These are phyloP conservation scores for Lepidurus couesii DNA, from an alignment of 1,140 invertebrate species.

Conservation along the genomic window DNA sequence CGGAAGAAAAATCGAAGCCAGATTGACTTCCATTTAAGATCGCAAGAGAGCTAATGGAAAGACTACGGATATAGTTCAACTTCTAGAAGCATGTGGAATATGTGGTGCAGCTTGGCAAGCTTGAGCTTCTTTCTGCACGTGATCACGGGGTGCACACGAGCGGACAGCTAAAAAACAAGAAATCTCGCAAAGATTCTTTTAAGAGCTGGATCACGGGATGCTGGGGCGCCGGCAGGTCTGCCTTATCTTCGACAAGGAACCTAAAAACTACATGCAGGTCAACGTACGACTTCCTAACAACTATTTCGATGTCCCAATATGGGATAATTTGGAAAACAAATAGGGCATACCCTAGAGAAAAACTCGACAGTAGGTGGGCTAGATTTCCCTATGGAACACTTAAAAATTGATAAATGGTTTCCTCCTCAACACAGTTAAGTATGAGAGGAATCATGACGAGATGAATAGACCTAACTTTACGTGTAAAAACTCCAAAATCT, in stretches of 20 bases:
- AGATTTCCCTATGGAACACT: too few relatives aligned
- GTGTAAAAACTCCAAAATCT: too few relatives aligned
- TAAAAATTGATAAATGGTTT: too few relatives aligned
- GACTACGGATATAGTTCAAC: background rate
- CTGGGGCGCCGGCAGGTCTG: background rate
- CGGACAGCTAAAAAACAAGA: background rate
- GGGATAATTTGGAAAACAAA: background rate
- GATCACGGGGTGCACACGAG: background rate
- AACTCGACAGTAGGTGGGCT: too few relatives aligned
- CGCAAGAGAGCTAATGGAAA: background rate
- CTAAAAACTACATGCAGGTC: conserved; percentile 1
- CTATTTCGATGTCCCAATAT: background rate
- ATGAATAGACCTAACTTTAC: too few relatives aligned
- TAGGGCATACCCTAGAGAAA: background rate
- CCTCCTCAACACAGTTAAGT: too few relatives aligned
- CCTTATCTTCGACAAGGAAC: background rate
- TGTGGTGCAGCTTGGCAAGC: background rate
- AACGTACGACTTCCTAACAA: background rate
- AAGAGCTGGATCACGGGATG: background rate
- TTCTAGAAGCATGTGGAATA: background rate
- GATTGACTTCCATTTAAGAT: background rate
- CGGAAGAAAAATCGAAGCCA: background rate
- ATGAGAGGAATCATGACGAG: too few relatives aligned
- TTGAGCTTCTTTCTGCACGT: background rate
- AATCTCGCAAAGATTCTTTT: background rate